Evolutionary conservation across 2,888 invertebrate genomes (phyloP).

Genomic region (Neoaliturus tenellus): DNA sequence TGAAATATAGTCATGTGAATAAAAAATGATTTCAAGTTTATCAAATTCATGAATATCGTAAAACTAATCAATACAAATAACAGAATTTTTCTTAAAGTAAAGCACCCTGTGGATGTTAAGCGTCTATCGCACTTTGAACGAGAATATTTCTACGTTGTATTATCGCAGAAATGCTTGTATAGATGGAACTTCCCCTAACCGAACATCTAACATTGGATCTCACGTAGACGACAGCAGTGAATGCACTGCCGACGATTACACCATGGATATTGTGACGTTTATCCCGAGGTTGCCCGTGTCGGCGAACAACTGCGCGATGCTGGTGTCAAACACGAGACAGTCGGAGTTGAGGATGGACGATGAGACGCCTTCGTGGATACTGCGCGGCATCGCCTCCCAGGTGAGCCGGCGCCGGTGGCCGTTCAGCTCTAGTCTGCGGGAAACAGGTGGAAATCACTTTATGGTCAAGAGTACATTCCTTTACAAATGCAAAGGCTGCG

Average conservation of each 20-base stretch:
- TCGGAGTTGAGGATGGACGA: slow-evolving; percentile 98
- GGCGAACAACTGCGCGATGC: slow-evolving; percentile 98
- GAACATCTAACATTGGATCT: background rate
- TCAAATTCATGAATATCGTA: no score
- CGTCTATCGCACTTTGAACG: background rate
- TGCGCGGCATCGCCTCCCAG: slow-evolving; percentile 99
- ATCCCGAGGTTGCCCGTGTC: slow-evolving; percentile 99
- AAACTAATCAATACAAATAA: background rate
- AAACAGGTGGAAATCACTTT: background rate
- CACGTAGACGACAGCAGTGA: background rate
- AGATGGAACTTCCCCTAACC: background rate
- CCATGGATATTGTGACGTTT: slow-evolving; percentile 98
- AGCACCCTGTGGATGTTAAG: background rate
- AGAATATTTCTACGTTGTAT: background rate
- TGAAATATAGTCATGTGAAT: background rate
- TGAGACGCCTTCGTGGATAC: slow-evolving; percentile 99
- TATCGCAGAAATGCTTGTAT: background rate
- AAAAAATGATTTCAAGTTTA: background rate
- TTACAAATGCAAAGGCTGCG: no score
- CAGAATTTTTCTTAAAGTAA: background rate
- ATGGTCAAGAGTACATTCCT: no score
- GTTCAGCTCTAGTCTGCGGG: slow-evolving; percentile 95
- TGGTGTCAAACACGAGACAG: slow-evolving; percentile 99
- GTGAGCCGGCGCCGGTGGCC: slow-evolving; percentile 96
- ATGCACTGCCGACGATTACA: slow-evolving; percentile 56